Base-by-base conservation (phyloP, 2,113 vertebrate species). In the Turnix velox region DNA sequence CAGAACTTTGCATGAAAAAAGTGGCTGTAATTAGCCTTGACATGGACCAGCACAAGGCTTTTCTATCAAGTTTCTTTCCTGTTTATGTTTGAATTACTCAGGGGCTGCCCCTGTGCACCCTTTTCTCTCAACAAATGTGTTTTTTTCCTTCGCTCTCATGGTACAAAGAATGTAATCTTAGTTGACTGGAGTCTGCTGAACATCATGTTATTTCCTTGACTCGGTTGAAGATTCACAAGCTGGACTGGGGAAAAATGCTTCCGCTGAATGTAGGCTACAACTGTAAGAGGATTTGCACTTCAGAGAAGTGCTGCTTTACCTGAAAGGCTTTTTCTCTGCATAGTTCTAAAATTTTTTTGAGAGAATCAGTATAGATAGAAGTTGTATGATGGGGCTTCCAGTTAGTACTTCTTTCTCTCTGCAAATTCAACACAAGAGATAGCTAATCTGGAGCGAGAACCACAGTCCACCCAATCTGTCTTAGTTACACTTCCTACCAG, bases 1-100 rank as follows among this genome's bases (percentile, higher is more conserved):
- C 87, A 95, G 85, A 95, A 79, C 46, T 93, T 93, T 96, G 93
- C 85, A 92, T 92, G 84, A 92, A 96, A 90, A 86, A 71, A 96
- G 76, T 52, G 58, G 92, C 90, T 91, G 95, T 97, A 97, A 98
- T 97, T 97, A 97, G 95, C 95, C 84, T 90, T 95, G 90, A 93
- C 89, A 92, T 97, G 97, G 93, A 96, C 87, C 84, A 95, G 95
- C 10, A 95, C 96, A 90, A 97, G 92, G 74, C 62, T 89, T 96
- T 96, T 95, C 96, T 98, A 98, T 98, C 97, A 94, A 83, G 88
- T 98, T 97, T 97, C 95, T 96, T 97, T 97, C 97, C 96, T 98
- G 97, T 98, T 98, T 98, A 97, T 96, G 75, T 97, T 97, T 96
- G 88, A 97, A 84, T 96, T 97, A 96, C 95, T 96, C 90, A n/a